Percentiles rank a stretch among this genome's conserved stretches.
Conservation (phyloP, 2,888 invertebrate species). For the Coecobrya sp. region DNA sequence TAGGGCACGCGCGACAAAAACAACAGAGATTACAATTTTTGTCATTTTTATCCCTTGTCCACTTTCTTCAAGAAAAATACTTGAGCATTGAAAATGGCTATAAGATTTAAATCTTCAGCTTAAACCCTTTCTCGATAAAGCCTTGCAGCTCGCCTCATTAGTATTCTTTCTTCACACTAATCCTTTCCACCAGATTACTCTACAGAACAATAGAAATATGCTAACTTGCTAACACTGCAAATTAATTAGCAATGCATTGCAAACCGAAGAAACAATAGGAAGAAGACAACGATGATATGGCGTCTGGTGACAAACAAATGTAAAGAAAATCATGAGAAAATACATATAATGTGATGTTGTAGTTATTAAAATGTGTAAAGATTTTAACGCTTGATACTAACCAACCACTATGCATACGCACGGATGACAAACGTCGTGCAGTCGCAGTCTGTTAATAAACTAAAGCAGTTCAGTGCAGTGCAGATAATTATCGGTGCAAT, state of each 20-base stretch:
- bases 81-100: neutral
- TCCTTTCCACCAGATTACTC: neutral
- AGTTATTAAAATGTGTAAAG: neutral
- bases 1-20: neutral
- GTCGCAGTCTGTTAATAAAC: no score
- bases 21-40: neutral
- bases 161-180: neutral
- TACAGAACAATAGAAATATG: no score
- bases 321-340: neutral
- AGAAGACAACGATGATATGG: neutral
- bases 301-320: constrained; percentile 1
- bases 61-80: neutral
- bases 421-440: neutral
- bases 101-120: neutral
- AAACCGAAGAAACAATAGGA: neutral
- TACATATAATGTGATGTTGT: neutral
- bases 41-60: neutral
- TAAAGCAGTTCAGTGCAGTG: no score
- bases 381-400: constrained; percentile 5
- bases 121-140: no score
- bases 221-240: neutral
- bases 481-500: no score
- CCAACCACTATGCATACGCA: neutral
- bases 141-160: neutral
- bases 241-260: neutral